Conservation (phyloP, 2,888 invertebrate genomes). For the Oligia latruncula region DNA sequence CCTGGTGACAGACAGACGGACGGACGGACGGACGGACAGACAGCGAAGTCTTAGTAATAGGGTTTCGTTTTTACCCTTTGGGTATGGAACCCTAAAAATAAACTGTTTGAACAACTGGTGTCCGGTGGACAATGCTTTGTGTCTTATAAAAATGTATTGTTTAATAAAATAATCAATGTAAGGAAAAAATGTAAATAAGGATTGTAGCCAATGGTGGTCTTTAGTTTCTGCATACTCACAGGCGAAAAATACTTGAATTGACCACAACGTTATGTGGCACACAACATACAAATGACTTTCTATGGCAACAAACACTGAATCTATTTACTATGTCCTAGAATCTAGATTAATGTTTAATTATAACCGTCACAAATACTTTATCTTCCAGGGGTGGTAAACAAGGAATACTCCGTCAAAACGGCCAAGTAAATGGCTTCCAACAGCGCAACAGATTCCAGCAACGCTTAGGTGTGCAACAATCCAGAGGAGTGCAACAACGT, state of each 20-base stretch:
- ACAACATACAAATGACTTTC: neutral
- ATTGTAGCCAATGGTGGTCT: neutral
- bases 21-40: too few relatives aligned
- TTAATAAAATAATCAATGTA: neutral
- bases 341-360: neutral
- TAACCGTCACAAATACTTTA: neutral
- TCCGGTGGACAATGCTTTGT: neutral
- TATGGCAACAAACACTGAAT: neutral
- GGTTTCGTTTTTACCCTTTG: too few relatives aligned
- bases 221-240: neutral
- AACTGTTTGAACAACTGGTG: neutral
- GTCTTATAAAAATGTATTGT: neutral
- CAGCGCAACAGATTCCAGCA: slow-evolving; percentile 19
- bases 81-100: too few relatives aligned
- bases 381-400: slow-evolving; percentile 6
- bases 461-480: slow-evolving; percentile 21
- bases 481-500: slow-evolving; percentile 10
- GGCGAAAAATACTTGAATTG: neutral
- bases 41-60: too few relatives aligned
- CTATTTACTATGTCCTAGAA: neutral
- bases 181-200: neutral
- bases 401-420: slow-evolving; percentile 23
- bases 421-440: slow-evolving; percentile 23
- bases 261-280: too few relatives aligned
- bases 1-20: too few relatives aligned